Conservation (phyloP, 1,140 invertebrate genomes). For the Cotesia typhae region DNA sequence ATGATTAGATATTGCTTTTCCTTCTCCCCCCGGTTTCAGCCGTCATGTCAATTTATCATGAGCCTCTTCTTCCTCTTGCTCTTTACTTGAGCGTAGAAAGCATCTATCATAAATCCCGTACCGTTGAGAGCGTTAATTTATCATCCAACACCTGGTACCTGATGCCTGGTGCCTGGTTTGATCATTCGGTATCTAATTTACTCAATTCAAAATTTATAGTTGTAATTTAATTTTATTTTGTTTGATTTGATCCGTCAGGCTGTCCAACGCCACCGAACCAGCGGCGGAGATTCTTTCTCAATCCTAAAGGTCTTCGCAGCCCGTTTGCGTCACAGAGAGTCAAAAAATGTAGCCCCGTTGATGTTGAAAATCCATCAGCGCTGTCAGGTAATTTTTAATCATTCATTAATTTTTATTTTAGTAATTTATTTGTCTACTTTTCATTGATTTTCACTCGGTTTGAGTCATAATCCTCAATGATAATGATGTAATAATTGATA, state of each 20-base stretch:
- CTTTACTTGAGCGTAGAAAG: neutral
- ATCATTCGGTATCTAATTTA: constrained; percentile 7
- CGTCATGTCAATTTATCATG: too few species aligned
- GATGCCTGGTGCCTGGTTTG: too few species aligned
- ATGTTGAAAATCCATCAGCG: constrained; percentile 64
- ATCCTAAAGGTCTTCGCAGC: constrained; percentile 78
- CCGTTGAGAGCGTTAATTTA: neutral
- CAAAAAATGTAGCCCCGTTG: constrained; percentile 56
- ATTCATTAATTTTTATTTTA: neutral
- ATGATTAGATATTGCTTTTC: constrained; percentile 30
- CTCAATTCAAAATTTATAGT: constrained; percentile 31
- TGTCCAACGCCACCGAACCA: constrained; percentile 83
- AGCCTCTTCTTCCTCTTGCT: constrained; percentile 10
- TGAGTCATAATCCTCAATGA: too few species aligned
- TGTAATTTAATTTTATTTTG: neutral
- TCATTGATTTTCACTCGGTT: too few species aligned
- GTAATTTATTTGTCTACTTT: too few species aligned
- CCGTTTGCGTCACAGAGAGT: constrained; percentile 70
- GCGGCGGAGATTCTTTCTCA: constrained; percentile 81
- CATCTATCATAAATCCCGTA: neutral
- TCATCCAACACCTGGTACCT: constrained; percentile 16
- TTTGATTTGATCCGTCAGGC: constrained; percentile 57
- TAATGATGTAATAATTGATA: constrained; percentile 6
- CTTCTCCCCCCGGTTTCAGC: neutral
- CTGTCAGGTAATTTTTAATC: constrained; percentile 71